Percentiles rank a stretch among this genome's conserved stretches.
Evolutionary conservation across 2,797 vertebrate species (phyloP).

Genomic region (Platyrinchus mystaceus): DNA sequence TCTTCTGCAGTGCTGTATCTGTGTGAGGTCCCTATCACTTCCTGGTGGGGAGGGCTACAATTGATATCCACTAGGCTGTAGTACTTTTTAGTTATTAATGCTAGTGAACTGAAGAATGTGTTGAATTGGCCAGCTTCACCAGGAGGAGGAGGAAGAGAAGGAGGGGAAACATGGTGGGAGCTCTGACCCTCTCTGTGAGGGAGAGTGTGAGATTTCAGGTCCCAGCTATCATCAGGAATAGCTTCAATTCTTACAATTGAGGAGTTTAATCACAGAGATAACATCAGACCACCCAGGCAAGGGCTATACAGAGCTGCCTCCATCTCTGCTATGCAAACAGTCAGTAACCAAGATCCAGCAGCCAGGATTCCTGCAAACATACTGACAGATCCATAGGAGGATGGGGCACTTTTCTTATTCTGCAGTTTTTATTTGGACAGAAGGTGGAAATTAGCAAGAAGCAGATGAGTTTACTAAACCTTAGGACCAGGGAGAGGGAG

Average conservation of each 20-base stretch:
- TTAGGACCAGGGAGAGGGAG: background rate
- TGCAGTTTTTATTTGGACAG: conserved; percentile 43
- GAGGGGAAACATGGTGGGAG: conserved; percentile 39
- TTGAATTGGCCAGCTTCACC: conserved; percentile 77
- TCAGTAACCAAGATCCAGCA: conserved; percentile 34
- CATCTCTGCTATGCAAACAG: conserved; percentile 31
- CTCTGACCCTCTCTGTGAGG: conserved; percentile 55
- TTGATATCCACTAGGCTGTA: conserved; percentile 77
- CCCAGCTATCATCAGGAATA: conserved; percentile 76
- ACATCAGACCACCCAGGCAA: conserved; percentile 89
- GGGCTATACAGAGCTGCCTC: conserved; percentile 34
- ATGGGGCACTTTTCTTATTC: background rate
- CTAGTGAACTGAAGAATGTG: conserved; percentile 85
- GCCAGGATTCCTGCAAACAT: conserved; percentile 54
- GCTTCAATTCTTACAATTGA: conserved; percentile 65
- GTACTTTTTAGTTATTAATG: conserved; percentile 80
- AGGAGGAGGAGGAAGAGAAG: conserved; percentile 70
- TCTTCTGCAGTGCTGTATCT: background rate
- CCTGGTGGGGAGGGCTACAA: conserved; percentile 61
- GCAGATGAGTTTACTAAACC: background rate
- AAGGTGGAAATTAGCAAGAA: conserved; percentile 15
- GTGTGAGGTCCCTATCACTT: conserved; percentile 86
- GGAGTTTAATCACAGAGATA: conserved; percentile 75
- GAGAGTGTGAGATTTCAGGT: conserved; percentile 71
- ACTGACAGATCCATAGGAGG: conserved; percentile 22